These are phyloP conservation scores for Parazoanthus darwini DNA, from an alignment of 92 coral and sea anemone species.

Conservation along the genomic window DNA sequence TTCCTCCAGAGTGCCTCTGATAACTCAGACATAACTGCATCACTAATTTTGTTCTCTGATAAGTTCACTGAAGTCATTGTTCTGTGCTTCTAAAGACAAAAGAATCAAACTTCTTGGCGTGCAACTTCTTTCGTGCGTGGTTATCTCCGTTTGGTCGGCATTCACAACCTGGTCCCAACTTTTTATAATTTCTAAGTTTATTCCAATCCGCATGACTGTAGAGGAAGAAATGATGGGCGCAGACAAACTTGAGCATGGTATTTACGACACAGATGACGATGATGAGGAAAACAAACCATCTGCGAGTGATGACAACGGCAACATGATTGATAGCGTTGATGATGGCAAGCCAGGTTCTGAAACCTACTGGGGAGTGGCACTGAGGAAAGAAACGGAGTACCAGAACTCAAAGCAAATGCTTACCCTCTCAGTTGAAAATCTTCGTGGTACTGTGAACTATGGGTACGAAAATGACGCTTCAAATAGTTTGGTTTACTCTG, in stretches of 20 bases:
- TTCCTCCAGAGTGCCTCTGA: too few relatives aligned
- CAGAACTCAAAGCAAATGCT: not conserved
- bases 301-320: slow-evolving; percentile 22
- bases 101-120: slow-evolving; percentile 50
- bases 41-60: too few relatives aligned
- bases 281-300: slow-evolving; percentile 37
- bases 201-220: slow-evolving; percentile 44
- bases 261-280: slow-evolving; percentile 47
- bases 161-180: slow-evolving; percentile 53
- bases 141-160: slow-evolving; percentile 45
- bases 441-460: slow-evolving; percentile 44
- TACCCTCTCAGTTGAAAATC: slow-evolving; percentile 16
- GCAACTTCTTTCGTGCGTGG: slow-evolving; percentile 49
- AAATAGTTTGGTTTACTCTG: not conserved
- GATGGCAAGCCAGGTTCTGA: not conserved
- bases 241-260: slow-evolving; percentile 57
- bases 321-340: slow-evolving; percentile 23
- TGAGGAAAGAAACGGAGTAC: not conserved
- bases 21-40: too few relatives aligned
- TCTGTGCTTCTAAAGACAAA: too few relatives aligned
- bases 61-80: too few relatives aligned
- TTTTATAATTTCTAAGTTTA: slow-evolving; percentile 41
- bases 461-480: slow-evolving; percentile 21
- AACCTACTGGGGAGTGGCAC: not conserved
- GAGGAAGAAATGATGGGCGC: slow-evolving; percentile 57